Conservation (phyloP, 53 echinoderm and acorn worm genomes). For the Hippasteria phrygiana region DNA sequence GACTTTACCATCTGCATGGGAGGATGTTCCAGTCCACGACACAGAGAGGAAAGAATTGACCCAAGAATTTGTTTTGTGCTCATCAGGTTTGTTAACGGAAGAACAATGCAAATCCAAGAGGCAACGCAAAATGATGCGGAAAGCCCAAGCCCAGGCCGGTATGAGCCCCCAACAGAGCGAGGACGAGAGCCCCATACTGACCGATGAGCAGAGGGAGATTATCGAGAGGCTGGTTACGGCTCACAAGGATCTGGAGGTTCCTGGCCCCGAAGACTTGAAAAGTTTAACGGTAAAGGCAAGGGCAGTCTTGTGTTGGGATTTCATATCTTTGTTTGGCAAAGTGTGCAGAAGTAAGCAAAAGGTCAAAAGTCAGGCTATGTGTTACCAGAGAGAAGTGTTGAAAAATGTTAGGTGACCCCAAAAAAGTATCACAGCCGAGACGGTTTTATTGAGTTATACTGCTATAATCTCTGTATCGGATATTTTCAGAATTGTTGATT, state of each 20-base stretch:
- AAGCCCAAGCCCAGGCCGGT: slow-evolving; percentile 84
- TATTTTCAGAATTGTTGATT: too few relatives aligned
- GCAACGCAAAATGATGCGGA: slow-evolving; percentile 95
- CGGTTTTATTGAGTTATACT: too few relatives aligned
- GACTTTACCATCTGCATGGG: too few relatives aligned
- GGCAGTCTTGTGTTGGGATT: too few relatives aligned
- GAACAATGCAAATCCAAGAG: slow-evolving; percentile 99
- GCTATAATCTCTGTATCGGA: too few relatives aligned
- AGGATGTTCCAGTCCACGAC: too few relatives aligned
- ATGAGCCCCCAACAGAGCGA: slow-evolving; percentile 98
- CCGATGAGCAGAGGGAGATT: slow-evolving; percentile 92
- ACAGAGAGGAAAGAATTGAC: neutral
- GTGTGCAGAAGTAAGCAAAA: too few relatives aligned
- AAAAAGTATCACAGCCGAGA: too few relatives aligned
- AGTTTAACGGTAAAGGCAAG: slow-evolving; percentile 97
- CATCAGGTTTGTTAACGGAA: slow-evolving; percentile 96
- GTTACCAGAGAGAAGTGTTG: too few relatives aligned
- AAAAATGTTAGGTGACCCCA: too few relatives aligned
- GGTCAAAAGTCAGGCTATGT: too few relatives aligned
- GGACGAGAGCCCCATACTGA: slow-evolving; percentile 87
- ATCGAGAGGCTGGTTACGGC: slow-evolving; percentile 91
- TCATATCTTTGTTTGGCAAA: too few relatives aligned
- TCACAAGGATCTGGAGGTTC: slow-evolving; percentile 97
- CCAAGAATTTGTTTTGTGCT: neutral
- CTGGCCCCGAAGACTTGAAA: slow-evolving; percentile 94